A percentile compares a stretch with the other conserved stretches of the same genome.
Evolutionary conservation across 2,797 vertebrate species (phyloP).

Genomic region (Myripristis jacobus): DNA sequence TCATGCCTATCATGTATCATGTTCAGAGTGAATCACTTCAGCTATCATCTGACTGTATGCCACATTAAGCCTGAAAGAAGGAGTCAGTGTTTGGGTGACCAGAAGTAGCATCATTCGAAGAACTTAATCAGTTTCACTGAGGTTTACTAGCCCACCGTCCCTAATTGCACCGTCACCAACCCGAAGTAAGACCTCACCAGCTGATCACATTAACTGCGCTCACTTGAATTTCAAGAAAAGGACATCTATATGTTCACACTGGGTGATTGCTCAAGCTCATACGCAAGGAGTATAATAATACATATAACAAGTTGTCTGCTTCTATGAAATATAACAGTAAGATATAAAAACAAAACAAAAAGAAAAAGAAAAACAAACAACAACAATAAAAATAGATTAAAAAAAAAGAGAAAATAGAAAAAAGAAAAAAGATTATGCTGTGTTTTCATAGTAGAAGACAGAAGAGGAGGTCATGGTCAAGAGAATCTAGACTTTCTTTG

Average conservation of each 20-base stretch:
- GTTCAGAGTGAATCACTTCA: constrained; percentile 26
- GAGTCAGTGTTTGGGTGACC: constrained; percentile 59
- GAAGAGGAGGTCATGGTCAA: neutral
- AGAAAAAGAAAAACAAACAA: neutral
- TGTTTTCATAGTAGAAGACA: neutral
- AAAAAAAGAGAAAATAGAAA: no score
- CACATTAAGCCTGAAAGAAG: constrained; percentile 66
- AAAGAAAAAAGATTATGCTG: neutral
- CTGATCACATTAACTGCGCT: constrained; percentile 24
- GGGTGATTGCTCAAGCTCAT: neutral
- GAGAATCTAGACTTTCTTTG: constrained; percentile 1
- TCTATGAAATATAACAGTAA: no score
- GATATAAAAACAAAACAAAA: no score
- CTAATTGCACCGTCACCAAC: constrained; percentile 58
- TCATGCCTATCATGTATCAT: neutral
- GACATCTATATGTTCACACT: neutral
- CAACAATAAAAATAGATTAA: no score
- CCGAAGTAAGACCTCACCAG: constrained; percentile 26
- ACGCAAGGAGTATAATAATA: neutral
- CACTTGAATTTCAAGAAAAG: neutral
- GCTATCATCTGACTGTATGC: constrained; percentile 79
- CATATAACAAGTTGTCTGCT: no score
- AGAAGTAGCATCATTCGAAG: constrained; percentile 50
- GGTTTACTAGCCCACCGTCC: constrained; percentile 52
- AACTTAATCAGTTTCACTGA: constrained; percentile 58